phyloP scores from a whole-genome alignment of 2,888 invertebrate species.

The Galerucella nymphaeae region DNA sequence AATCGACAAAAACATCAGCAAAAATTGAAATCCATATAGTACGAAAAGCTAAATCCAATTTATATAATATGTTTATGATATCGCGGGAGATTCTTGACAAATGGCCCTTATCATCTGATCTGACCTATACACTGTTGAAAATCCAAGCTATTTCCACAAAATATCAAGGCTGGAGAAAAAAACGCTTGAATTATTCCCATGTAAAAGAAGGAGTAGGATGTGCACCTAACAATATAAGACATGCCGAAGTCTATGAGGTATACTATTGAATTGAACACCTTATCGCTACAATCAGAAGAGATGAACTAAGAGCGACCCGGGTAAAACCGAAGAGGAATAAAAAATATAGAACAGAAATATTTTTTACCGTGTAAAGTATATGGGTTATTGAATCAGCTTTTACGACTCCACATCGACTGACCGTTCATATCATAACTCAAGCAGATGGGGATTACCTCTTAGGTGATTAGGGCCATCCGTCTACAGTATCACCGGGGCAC shows the following conservation, averaged over 20 bases:
- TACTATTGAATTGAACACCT: too few species aligned
- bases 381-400: constrained; percentile 65
- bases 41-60: constrained; percentile 47
- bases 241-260: too few species aligned
- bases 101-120: constrained; percentile 55
- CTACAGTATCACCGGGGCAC: constrained; percentile 59
- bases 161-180: not conserved
- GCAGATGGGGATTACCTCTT: constrained; percentile 64
- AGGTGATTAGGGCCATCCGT: constrained; percentile 65
- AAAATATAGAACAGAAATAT: not conserved
- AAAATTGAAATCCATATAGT: constrained; percentile 45
- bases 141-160: not conserved
- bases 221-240: too few species aligned
- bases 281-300: too few species aligned
- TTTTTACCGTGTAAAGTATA: constrained; percentile 52
- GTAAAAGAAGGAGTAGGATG: too few species aligned
- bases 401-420: constrained; percentile 60
- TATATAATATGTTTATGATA: constrained; percentile 63
- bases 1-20: constrained; percentile 37
- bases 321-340: too few species aligned
- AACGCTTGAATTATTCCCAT: too few species aligned
- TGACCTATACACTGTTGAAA: constrained; percentile 9
- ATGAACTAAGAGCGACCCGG: too few species aligned
- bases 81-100: constrained; percentile 58
- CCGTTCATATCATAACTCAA: constrained; percentile 65